Evolutionary conservation across 2,113 vertebrate species (phyloP).

Genomic region (Aphyosemion australe): DNA sequence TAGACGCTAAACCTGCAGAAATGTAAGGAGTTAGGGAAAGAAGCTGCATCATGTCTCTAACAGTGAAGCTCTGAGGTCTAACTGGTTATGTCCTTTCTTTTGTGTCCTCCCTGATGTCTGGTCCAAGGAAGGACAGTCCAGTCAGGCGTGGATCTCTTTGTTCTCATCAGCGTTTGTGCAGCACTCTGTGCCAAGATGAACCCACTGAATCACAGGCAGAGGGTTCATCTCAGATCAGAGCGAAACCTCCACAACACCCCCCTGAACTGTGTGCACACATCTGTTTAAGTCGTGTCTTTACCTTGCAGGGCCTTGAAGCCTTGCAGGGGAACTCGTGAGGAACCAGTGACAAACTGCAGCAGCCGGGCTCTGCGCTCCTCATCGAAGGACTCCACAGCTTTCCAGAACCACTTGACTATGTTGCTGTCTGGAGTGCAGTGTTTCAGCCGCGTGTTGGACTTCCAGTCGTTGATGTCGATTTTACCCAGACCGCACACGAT

Average conservation of each 20-base stretch:
- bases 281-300: conserved; percentile 51
- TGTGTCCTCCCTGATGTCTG: conserved; percentile 20
- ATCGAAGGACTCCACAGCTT: conserved; percentile 95
- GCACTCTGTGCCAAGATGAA: conserved; percentile 36
- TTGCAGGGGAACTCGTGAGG: conserved; percentile 95
- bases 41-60: not conserved
- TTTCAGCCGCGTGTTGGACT: conserved; percentile 96
- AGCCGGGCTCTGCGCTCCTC: conserved; percentile 93
- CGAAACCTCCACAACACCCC: no score
- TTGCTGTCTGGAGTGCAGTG: conserved; percentile 97
- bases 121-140: conserved; percentile 5
- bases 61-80: no score
- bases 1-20: no score
- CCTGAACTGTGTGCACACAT: no score
- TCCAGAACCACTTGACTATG: conserved; percentile 99
- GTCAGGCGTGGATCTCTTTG: conserved; percentile 26
- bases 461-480: conserved; percentile 98
- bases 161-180: conserved; percentile 28
- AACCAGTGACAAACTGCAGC: conserved; percentile 98
- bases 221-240: conserved; percentile 34
- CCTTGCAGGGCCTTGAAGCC: conserved; percentile 99
- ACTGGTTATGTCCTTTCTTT: conserved; percentile 1
- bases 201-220: conserved; percentile 33
- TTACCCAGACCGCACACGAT: conserved; percentile 98
- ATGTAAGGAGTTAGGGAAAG: no score